Percentiles rank a stretch among this genome's conserved stretches.
phyloP scores from a whole-genome alignment of 1,140 invertebrate species.

The Chironomus striatipennis region DNA sequence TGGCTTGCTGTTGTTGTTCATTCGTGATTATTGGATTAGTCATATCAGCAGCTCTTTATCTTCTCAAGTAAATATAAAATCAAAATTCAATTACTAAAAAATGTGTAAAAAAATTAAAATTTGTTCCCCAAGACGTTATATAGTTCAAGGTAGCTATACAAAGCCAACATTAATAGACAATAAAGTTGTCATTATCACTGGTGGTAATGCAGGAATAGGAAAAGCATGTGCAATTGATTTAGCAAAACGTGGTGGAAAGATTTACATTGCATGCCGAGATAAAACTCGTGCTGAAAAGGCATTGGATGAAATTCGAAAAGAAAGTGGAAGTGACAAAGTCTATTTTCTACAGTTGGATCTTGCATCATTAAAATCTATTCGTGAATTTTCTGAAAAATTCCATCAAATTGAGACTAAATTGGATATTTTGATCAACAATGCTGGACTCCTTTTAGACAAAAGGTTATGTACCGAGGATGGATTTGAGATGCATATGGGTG shows the following conservation, averaged over 20 bases:
- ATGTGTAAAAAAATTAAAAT: too few species aligned
- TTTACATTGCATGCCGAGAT: conserved; percentile 78
- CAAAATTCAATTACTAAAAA: too few species aligned
- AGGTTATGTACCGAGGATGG: conserved; percentile 58
- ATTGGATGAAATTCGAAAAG: conserved; percentile 60
- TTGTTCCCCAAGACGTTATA: conserved; percentile 46
- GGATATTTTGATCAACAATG: conserved; percentile 87
- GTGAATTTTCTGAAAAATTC: conserved; percentile 54
- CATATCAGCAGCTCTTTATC: too few species aligned
- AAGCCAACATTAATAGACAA: conserved; percentile 45
- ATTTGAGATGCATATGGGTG: conserved; percentile 68
- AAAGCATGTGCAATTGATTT: conserved; percentile 69
- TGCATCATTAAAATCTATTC: conserved; percentile 65
- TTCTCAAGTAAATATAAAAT: too few species aligned
- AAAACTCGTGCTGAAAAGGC: conserved; percentile 54
- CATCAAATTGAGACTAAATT: conserved; percentile 45
- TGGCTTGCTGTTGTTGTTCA: too few species aligned
- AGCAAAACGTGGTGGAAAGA: conserved; percentile 61
- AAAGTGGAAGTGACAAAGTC: conserved; percentile 67
- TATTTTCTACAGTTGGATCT: conserved; percentile 77
- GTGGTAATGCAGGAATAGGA: conserved; percentile 80
- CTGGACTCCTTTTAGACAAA: conserved; percentile 66
- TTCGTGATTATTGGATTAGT: too few species aligned
- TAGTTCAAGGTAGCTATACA: conserved; percentile 43
- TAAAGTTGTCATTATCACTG: conserved; percentile 77